phyloP scores from a whole-genome alignment of 2,888 invertebrate genomes.

The Drosophila meridionalis region DNA sequence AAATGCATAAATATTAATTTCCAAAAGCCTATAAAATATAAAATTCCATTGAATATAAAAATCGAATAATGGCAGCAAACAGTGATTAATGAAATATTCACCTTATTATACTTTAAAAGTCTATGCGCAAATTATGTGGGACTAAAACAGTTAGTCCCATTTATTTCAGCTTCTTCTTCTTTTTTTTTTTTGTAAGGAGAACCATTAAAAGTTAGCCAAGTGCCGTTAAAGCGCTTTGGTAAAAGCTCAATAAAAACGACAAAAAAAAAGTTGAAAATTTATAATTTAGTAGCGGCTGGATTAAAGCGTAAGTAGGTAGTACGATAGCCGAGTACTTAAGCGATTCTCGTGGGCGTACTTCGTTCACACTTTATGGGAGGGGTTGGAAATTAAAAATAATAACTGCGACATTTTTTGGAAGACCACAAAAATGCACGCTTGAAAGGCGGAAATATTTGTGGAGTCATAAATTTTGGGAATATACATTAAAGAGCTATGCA shows the following conservation, averaged over 20 bases:
- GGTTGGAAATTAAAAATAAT: not conserved
- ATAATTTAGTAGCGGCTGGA: conserved; percentile 1
- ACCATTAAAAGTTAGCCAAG: conserved; percentile 46
- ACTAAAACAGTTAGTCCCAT: conserved; percentile 11
- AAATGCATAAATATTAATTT: not conserved
- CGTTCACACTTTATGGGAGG: not conserved
- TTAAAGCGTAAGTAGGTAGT: not conserved
- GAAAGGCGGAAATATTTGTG: not conserved
- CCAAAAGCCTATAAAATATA: not conserved
- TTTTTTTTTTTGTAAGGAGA: conserved; percentile 7
- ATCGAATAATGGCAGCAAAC: not conserved
- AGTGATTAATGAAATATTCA: conserved; percentile 9
- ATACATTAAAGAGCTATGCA: not conserved
- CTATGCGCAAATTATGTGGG: not conserved
- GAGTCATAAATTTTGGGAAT: not conserved
- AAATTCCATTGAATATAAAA: not conserved
- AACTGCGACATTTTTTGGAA: conserved; percentile 4
- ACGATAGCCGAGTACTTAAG: conserved; percentile 6
- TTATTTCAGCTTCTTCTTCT: not conserved
- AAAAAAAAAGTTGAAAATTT: conserved; percentile 4
- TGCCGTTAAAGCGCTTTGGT: conserved; percentile 45
- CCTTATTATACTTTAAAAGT: conserved; percentile 8
- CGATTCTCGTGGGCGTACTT: conserved; percentile 7
- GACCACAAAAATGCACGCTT: too few relatives aligned
- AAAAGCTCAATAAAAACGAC: conserved; percentile 12